Evolutionary conservation across 2,888 invertebrate species (phyloP).

Genomic region (Calephelis perditalis): DNA sequence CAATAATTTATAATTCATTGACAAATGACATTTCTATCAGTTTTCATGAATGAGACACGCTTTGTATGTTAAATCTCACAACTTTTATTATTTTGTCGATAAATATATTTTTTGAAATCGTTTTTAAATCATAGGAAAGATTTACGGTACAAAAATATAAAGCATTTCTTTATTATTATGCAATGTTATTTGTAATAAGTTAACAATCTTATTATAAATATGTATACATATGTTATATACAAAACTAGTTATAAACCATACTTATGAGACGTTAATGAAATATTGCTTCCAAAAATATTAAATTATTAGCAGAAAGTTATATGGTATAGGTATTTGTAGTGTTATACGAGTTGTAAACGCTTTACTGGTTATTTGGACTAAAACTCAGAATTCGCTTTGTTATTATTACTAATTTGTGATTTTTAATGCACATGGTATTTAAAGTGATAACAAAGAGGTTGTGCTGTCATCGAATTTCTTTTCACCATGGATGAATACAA

Average conservation of each 20-base stretch:
- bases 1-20: too few species aligned
- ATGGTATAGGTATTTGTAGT: conserved; percentile 31
- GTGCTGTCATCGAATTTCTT: conserved; percentile 45
- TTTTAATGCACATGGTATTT: conserved; percentile 20
- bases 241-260: conserved; percentile 61
- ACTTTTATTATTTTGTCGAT: conserved; percentile 2
- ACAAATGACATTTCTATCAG: conserved; percentile 5
- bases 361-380: conserved; percentile 3
- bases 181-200: conserved; percentile 57
- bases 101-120: conserved; percentile 22
- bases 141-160: conserved; percentile 18
- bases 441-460: conserved; percentile 34
- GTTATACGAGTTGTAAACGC: conserved; percentile 14
- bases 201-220: conserved; percentile 59
- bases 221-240: conserved; percentile 74
- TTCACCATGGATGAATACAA: not conserved
- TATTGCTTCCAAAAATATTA: conserved; percentile 66
- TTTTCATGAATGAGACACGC: conserved; percentile 9
- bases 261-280: conserved; percentile 64
- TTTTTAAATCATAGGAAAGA: conserved; percentile 11
- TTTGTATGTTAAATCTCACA: conserved; percentile 8
- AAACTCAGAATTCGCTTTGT: conserved; percentile 5
- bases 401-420: conserved; percentile 26
- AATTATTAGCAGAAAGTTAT: conserved; percentile 48
- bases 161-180: conserved; percentile 14